Evolutionary conservation across 2,888 invertebrate species (phyloP).

Genomic region (Drosophila mimetica): DNA sequence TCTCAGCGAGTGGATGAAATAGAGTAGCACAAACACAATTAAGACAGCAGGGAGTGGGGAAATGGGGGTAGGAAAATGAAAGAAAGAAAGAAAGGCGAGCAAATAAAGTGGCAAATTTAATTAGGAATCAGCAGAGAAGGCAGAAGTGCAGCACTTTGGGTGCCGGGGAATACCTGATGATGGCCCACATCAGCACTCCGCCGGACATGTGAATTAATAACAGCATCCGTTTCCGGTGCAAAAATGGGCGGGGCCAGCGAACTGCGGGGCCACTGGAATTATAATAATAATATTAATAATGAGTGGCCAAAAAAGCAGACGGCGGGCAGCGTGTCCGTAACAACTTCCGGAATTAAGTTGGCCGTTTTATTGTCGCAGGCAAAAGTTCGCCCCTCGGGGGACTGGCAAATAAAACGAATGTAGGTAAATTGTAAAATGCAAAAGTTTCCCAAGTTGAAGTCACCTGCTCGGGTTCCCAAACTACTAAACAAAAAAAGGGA

Average conservation of each 20-base stretch:
- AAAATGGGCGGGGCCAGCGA: slow-evolving; percentile 51
- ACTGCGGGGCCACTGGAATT: slow-evolving; percentile 10
- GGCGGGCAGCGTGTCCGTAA: slow-evolving; percentile 69
- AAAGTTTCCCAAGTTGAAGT: slow-evolving; percentile 72
- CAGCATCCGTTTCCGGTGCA: slow-evolving; percentile 75
- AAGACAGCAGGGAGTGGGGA: slow-evolving; percentile 51
- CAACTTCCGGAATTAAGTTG: slow-evolving; percentile 62
- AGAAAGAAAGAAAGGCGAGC: slow-evolving; percentile 27
- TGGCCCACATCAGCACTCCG: slow-evolving; percentile 18
- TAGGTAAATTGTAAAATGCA: slow-evolving; percentile 60
- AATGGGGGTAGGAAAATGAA: neutral
- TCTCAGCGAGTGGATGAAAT: slow-evolving; percentile 62
- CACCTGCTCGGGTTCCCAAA: slow-evolving; percentile 76
- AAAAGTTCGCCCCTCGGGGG: slow-evolving; percentile 17
- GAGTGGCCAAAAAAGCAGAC: slow-evolving; percentile 48
- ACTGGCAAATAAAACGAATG: slow-evolving; percentile 36
- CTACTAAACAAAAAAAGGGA: slow-evolving; percentile 22
- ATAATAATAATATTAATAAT: slow-evolving; percentile 60
- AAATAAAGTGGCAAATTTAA: slow-evolving; percentile 78
- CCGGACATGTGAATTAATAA: slow-evolving; percentile 78
- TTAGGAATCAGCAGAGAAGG: slow-evolving; percentile 52
- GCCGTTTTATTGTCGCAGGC: slow-evolving; percentile 36
- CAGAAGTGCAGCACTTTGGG: slow-evolving; percentile 21
- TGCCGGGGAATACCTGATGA: slow-evolving; percentile 29
- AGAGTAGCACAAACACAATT: slow-evolving; percentile 78